phyloP scores from a whole-genome alignment of 1,140 invertebrate species.

The Bombus sylvicola region DNA sequence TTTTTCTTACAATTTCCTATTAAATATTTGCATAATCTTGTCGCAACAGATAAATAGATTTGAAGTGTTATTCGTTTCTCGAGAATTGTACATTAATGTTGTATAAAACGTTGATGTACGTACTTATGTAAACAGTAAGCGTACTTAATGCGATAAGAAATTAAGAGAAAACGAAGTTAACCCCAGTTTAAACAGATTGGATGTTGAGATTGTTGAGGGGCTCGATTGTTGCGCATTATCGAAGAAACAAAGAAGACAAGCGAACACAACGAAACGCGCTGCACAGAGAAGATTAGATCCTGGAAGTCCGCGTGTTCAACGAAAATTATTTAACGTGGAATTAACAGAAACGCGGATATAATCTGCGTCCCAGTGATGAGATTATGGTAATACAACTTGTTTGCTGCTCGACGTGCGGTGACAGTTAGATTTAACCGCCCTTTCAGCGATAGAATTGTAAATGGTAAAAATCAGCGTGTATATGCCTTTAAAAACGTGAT shows the following conservation, averaged over 20 bases:
- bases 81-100: too few species aligned
- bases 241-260: neutral
- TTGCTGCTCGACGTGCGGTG: constrained; percentile 35
- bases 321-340: constrained; percentile 56
- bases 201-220: too few species aligned
- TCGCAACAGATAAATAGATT: too few species aligned
- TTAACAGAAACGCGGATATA: constrained; percentile 39
- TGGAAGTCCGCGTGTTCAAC: constrained; percentile 23
- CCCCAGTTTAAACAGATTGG: too few species aligned
- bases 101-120: too few species aligned
- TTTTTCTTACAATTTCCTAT: too few species aligned
- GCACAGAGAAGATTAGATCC: constrained; percentile 21
- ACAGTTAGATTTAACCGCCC: constrained; percentile 50
- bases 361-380: constrained; percentile 27
- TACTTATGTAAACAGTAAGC: too few species aligned
- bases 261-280: constrained; percentile 11
- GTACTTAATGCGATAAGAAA: too few species aligned
- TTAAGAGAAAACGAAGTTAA: too few species aligned
- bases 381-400: constrained; percentile 57
- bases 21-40: too few species aligned
- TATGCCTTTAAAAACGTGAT: constrained; percentile 1
- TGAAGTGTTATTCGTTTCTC: too few species aligned
- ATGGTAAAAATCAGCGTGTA: neutral
- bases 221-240: neutral
- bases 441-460: constrained; percentile 4